Percentiles rank a stretch among this genome's conserved stretches.
phyloP scores from a whole-genome alignment of 1,140 invertebrate genomes.

The Aphaenogaster rudis region DNA sequence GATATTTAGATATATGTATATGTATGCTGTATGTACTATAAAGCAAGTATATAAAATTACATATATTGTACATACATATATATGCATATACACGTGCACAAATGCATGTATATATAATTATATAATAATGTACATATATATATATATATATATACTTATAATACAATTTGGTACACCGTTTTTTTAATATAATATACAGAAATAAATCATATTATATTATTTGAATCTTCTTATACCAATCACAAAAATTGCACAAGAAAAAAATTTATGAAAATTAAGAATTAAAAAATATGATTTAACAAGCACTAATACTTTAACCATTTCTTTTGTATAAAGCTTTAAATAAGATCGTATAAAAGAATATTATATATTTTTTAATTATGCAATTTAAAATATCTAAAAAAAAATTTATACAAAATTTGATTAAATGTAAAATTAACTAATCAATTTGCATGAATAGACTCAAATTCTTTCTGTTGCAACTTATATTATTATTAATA shows the following conservation, averaged over 20 bases:
- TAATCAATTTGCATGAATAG: neutral
- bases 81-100: neutral
- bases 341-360: neutral
- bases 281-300: neutral
- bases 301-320: neutral
- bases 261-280: neutral
- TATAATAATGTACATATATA: neutral
- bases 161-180: no score
- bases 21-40: no score
- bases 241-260: neutral
- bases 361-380: neutral
- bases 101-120: neutral
- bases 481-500: neutral
- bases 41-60: no score
- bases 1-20: no score
- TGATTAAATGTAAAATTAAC: neutral
- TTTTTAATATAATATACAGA: neutral
- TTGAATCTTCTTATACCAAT: neutral
- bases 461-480: conserved; percentile 4
- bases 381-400: neutral
- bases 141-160: no score
- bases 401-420: neutral
- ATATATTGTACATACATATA: neutral
- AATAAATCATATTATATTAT: neutral
- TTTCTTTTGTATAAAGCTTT: neutral